A percentile compares a stretch with the other conserved stretches of the same genome.
These are phyloP conservation scores for Tinea trinotella DNA, from an alignment of 2,888 invertebrate species.

Conservation along the genomic window DNA sequence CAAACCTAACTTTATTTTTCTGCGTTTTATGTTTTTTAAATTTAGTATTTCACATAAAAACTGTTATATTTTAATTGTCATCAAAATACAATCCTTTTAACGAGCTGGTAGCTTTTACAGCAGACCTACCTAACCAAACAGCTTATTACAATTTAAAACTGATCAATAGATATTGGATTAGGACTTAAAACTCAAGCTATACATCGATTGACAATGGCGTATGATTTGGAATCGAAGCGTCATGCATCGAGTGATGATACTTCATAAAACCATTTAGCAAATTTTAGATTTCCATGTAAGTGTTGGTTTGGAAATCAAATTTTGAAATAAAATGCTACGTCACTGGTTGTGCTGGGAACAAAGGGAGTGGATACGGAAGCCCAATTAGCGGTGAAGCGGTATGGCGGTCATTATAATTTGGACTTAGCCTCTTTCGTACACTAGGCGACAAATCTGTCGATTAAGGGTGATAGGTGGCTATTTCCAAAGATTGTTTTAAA, in stretches of 20 bases:
- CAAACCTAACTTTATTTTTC: constrained; percentile 1
- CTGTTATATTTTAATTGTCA: too few species aligned
- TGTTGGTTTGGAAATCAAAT: background rate
- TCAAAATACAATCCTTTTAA: too few species aligned
- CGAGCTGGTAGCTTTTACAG: too few species aligned
- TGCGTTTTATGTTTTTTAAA: background rate
- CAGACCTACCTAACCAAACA: too few species aligned
- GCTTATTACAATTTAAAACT: too few species aligned
- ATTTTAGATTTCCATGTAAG: background rate
- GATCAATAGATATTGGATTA: too few species aligned
- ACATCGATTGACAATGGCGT: constrained; percentile 31
- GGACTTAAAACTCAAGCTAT: constrained; percentile 34
- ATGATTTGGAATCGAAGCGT: constrained; percentile 37
- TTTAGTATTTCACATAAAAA: too few species aligned
- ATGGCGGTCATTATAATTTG: constrained; percentile 3
- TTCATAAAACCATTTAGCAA: background rate
- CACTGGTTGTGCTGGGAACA: background rate
- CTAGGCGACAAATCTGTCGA: too few species aligned
- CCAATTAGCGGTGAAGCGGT: constrained; percentile 10
- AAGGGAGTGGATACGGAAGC: constrained; percentile 3
- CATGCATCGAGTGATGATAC: constrained; percentile 39
- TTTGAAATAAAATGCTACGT: background rate
- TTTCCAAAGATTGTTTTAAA: too few species aligned
- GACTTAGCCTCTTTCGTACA: too few species aligned
- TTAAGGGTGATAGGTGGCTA: too few species aligned